Percentiles rank a stretch among this genome's conserved stretches.
phyloP scores from a whole-genome alignment of 2,113 vertebrate genomes.

The Scopus umbretta region DNA sequence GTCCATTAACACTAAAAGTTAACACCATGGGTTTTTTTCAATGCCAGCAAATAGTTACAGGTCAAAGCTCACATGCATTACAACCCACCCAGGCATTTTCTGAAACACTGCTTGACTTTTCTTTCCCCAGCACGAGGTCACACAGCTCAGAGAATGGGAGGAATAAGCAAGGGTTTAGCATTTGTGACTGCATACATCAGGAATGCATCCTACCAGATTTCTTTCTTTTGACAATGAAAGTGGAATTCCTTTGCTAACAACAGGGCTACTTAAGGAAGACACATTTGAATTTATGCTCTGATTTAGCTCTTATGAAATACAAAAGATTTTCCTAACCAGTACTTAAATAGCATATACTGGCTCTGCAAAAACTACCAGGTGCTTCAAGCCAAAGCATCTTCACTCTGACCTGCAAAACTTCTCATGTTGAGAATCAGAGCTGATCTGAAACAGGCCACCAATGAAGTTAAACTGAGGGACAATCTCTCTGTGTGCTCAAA shows the following conservation, averaged over 20 bases:
- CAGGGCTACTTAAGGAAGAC: neutral
- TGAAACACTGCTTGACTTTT: neutral
- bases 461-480: neutral
- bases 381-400: neutral
- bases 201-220: constrained; percentile 28
- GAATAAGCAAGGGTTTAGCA: constrained; percentile 1
- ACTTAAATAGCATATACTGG: neutral
- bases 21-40: neutral
- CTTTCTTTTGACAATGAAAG: neutral
- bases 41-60: constrained; percentile 36
- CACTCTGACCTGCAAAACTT: constrained; percentile 27
- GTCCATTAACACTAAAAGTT: neutral
- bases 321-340: neutral
- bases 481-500: constrained; percentile 38
- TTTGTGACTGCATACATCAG: neutral
- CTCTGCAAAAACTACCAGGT: neutral
- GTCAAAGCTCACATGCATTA: constrained; percentile 36
- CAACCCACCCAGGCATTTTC: constrained; percentile 12
- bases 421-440: neutral
- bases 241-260: constrained; percentile 28
- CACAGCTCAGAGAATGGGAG: neutral
- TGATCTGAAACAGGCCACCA: neutral
- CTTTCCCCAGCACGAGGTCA: neutral
- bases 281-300: neutral
- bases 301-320: neutral